Base-by-base conservation (phyloP, 2,888 invertebrate species). In the Phanerotoma sp. region DNA sequence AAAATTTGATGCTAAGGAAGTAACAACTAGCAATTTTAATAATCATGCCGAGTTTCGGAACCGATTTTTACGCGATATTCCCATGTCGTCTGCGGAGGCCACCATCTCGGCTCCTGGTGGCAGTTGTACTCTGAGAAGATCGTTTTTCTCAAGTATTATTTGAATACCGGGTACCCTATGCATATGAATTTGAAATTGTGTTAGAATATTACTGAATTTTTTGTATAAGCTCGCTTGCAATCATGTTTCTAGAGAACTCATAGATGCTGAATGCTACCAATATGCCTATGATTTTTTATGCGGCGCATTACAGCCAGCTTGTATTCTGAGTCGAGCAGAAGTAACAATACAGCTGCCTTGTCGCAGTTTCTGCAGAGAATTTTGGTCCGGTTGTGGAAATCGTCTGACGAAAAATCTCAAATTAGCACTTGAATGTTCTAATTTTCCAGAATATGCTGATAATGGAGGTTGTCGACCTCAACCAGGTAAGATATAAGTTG, bases 251-350 rank as follows among this genome's bases (percentile, higher is more conserved):
- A 85, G 91, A 57, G 92, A 90, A 73, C 79, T 94, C n/a, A 87
- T 94, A 6, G 94, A 94, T 73, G 91, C 91, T 0, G 93, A 94
- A 77, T 95, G 95, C 74, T 93, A 91, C 67, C 83, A 88, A 60
- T 83, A 91, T 64, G 92, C 94, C 1, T 91, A 91, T 78, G 93
- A 95, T 69, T 93, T 94, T 71, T 86, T 95, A 5, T 95, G 95
- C 69, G 88, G 90, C 69, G 82, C 92, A 58, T 79, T 94, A 41
- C 94, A 94, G 73, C 93, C 94, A 0, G 84, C 86, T 0, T 94
- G 94, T 72, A 58, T 72, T 20, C 68, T 69, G 11, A 76, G 75
- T 10, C 71, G 72, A 3, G 73, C 78, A 1, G 82, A 79, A 45
- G 83, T 82, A 45, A 81, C 83, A 21, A 77, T 87, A 54, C 79